A percentile compares a stretch with the other conserved stretches of the same genome.
Evolutionary conservation across 2,888 invertebrate genomes (phyloP).

Genomic region (Auanema sp.): DNA sequence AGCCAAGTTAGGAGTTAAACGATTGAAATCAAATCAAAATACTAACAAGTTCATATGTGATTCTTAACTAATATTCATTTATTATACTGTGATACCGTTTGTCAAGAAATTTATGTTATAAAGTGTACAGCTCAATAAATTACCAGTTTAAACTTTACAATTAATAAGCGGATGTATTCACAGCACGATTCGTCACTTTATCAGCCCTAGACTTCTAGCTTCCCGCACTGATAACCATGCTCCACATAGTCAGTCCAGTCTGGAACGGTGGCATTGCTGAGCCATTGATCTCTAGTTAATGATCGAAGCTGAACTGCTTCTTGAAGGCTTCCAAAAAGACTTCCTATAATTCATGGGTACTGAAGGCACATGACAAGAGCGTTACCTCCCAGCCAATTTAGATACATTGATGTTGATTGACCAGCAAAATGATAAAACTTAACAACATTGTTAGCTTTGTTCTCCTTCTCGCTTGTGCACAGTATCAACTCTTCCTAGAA

Average conservation of each 20-base stretch:
- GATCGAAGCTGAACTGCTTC: constrained; percentile 15
- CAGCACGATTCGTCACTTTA: too few relatives aligned
- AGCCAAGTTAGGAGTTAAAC: neutral
- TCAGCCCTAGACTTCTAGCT: neutral
- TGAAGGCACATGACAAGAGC: neutral
- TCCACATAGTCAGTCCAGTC: constrained; percentile 24
- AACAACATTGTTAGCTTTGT: constrained; percentile 25
- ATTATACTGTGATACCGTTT: neutral
- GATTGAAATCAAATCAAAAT: neutral
- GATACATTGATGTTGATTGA: neutral
- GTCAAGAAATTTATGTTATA: neutral
- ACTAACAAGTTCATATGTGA: neutral
- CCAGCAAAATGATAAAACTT: constrained; percentile 27
- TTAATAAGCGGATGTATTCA: too few relatives aligned
- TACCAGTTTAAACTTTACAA: neutral
- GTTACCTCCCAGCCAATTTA: neutral
- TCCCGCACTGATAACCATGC: constrained; percentile 3
- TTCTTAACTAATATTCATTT: neutral
- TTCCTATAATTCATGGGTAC: neutral
- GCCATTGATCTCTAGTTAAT: constrained; percentile 12
- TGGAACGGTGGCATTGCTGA: constrained; percentile 10
- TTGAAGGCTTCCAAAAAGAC: constrained; percentile 13
- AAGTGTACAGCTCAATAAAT: neutral
- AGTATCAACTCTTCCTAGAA: constrained; percentile 22
- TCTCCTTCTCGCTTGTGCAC: constrained; percentile 12